Evolutionary conservation across 2,888 invertebrate genomes (phyloP).

Genomic region (Furcula furcula): DNA sequence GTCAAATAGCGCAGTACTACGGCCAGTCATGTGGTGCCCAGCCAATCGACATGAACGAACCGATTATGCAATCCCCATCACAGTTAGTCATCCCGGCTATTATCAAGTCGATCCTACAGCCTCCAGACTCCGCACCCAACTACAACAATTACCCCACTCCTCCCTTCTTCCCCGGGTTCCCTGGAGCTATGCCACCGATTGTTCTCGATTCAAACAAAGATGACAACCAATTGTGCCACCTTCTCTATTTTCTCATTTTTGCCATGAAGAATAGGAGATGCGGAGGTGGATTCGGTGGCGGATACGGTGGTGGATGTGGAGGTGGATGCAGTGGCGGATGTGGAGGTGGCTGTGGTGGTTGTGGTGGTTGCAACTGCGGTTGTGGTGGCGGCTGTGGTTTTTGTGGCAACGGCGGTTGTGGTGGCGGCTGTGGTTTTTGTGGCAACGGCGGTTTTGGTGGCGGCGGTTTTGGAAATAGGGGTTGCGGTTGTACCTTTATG

Average conservation of each 20-base stretch:
- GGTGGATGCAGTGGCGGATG: not conserved
- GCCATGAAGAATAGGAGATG: slow-evolving; percentile 40
- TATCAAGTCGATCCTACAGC: slow-evolving; percentile 41
- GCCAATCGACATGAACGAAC: slow-evolving; percentile 3
- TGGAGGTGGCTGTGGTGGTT: not conserved
- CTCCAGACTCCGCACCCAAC: slow-evolving; percentile 23
- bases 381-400: slow-evolving; percentile 10
- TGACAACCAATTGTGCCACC: slow-evolving; percentile 30
- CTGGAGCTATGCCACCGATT: slow-evolving; percentile 36
- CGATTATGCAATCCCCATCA: slow-evolving; percentile 23
- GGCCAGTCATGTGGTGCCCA: slow-evolving; percentile 16
- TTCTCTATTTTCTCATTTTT: slow-evolving; percentile 50
- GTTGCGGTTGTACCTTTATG: slow-evolving; percentile 9
- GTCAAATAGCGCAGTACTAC: slow-evolving; percentile 13
- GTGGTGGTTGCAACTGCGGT: slow-evolving; percentile 16
- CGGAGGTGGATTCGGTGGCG: slow-evolving; percentile 5
- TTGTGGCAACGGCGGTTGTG: slow-evolving; percentile 2
- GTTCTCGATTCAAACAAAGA: slow-evolving; percentile 36
- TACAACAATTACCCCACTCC: slow-evolving; percentile 14
- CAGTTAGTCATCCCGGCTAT: slow-evolving; percentile 52
- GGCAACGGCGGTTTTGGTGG: slow-evolving; percentile 13
- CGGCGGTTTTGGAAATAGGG: slow-evolving; percentile 1
- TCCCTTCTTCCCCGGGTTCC: slow-evolving; percentile 13
- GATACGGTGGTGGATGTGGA: not conserved
- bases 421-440: slow-evolving; percentile 7